Evolutionary conservation across 2,888 invertebrate species (phyloP), one percentile per base, ranked within the genome.

Genomic region (Morpho deidamia): DNA sequence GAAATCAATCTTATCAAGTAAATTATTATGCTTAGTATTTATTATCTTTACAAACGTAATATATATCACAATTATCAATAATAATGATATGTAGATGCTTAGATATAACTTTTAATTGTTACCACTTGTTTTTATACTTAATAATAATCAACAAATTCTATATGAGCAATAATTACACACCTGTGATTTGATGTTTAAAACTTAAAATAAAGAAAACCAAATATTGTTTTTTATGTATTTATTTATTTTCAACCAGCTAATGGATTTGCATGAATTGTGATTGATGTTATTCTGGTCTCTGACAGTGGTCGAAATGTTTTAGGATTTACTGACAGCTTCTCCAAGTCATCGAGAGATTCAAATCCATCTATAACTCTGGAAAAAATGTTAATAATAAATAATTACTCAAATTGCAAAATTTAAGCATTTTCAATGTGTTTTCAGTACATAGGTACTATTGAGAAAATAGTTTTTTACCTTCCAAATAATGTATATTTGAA

Each of bases 261-360:
- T 11, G 99, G 99, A 91, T 99, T 99, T 4, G 99, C 98, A 91
- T 99, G 99, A 74, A 99, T 97, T 7, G 98, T 99, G 10, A 98
- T 92, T 69, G 92, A 94, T 71, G 95, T 95, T 66, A 99, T 95
- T 81, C 93, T 93, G 33, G 95, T 95, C 72, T 99, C 98, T 39
- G 93, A 93, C 1, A 97, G 81, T 0, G 99, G 99, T 67, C 94
- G 93, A 76, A 93, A 98, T 68, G 95, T 97, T 86, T 99, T 99
- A 5, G 97, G 95, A 83, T 98, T 97, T 0, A 99, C 98, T 49
- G 96, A 93, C 59, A 97, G 90, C 79, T 98, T 99, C 84, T 99
- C 99, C 62, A 99, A 87, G 73, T 98, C 98, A 79, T 99, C 99
- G 38, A 99, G 87, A 0, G 96, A 94, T 78, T 99, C 99, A 75